Base-by-base conservation (phyloP, 2,888 invertebrate genomes). In the Drosophila rellima region DNA sequence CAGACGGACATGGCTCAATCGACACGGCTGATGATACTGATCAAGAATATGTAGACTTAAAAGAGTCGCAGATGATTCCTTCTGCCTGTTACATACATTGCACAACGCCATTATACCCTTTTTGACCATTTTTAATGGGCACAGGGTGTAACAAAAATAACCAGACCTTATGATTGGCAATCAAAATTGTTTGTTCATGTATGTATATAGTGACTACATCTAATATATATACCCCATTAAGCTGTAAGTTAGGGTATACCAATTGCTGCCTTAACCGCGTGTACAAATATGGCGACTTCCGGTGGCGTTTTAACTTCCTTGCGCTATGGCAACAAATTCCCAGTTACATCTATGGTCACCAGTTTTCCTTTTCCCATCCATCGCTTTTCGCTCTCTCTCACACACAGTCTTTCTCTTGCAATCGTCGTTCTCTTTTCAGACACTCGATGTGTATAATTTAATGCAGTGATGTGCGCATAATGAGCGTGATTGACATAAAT, bases 401-500 rank as follows among this genome's bases (percentile, higher is more conserved):
- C 26, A 8, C 23, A n/a, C 6, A 31, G 17, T 11, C 37, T 2
- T 18, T 45, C 35, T 3, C 40, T 18, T 13, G 33, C 62, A 23
- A 29, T 63, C 23, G 18, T 35, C 37, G 23, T 26, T 57, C 60
- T 40, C 48, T 39, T n/a, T 47, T 13, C 31, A 48, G 42, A 35
- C 20, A 52, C 61, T 48, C 60, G 29, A 37, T 65, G 61, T 79
- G 52, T 63, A 74, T 84, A 82, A 83, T 84, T 84, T 86, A 86
- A 84, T 83, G 84, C 83, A 80, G 76, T 80, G 84, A 82, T 71
- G 84, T 86, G 86, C 76, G 80, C 84, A 84, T 83, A 84, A 84
- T 84, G 84, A 84, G 86, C 74, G 71, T 84, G 86, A 84, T 86
- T 84, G 84, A 84, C 84, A 84, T 86, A 83, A 84, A 84, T 84